Evolutionary conservation across 1,140 invertebrate species (phyloP).

Genomic region (Neodiprion pinetum): DNA sequence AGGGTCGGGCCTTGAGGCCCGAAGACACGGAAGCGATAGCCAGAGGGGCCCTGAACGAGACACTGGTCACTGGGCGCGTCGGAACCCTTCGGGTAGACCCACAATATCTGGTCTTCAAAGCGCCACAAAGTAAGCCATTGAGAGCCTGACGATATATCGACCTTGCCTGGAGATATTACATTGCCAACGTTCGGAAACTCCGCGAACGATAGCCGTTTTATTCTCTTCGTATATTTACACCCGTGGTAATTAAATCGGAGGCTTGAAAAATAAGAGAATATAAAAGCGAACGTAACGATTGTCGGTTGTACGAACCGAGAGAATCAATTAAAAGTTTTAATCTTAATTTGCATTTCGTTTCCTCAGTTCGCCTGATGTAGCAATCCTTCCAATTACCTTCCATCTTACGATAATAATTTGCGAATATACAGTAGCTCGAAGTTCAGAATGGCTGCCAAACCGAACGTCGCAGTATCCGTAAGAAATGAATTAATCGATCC

Average conservation of each 20-base stretch:
- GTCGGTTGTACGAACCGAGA: background rate
- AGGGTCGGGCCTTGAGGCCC: conserved; percentile 62
- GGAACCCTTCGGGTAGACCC: conserved; percentile 82
- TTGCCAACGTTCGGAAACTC: conserved; percentile 13
- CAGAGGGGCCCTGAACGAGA: conserved; percentile 70
- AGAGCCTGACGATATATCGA: background rate
- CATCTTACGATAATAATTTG: background rate
- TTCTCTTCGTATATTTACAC: background rate
- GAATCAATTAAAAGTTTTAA: conserved; percentile 8
- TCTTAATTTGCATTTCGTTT: background rate
- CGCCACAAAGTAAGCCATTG: conserved; percentile 57
- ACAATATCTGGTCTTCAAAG: conserved; percentile 73
- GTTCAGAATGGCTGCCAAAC: no score
- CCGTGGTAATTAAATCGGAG: no score
- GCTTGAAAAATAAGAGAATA: no score
- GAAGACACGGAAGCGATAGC: conserved; percentile 56
- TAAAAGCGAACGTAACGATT: no score
- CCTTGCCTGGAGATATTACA: conserved; percentile 16
- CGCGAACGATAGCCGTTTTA: conserved; percentile 11
- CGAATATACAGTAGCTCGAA: no score
- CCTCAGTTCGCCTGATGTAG: background rate
- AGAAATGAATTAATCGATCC: no score
- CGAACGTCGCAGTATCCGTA: no score
- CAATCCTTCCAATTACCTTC: background rate
- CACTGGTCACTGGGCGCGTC: conserved; percentile 73